Conservation (phyloP, 2,113 vertebrate genomes). For the Zeus faber region DNA sequence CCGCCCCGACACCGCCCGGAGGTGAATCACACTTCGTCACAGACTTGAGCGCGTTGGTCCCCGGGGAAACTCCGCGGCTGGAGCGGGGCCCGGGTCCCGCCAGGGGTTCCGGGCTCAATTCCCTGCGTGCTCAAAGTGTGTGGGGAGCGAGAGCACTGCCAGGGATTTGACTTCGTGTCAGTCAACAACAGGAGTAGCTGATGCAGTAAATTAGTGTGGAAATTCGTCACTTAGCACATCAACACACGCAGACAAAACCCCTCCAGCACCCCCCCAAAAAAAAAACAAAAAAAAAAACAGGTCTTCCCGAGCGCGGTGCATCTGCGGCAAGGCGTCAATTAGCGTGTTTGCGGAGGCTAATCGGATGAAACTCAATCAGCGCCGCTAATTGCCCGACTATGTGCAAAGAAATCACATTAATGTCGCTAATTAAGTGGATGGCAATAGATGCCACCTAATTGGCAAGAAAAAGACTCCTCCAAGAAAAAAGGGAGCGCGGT, state of each 20-base stretch:
- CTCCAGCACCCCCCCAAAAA: slow-evolving; percentile 28
- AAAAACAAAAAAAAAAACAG: too few relatives aligned
- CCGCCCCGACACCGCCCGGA: too few relatives aligned
- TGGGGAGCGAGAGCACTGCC: too few relatives aligned
- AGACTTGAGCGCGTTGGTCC: too few relatives aligned
- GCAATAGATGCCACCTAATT: slow-evolving; percentile 90
- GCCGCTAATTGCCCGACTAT: slow-evolving; percentile 95
- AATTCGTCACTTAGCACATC: slow-evolving; percentile 58
- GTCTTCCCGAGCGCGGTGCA: slow-evolving; percentile 78
- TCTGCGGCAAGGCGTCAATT: slow-evolving; percentile 94
- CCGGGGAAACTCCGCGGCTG: too few relatives aligned
- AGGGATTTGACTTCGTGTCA: slow-evolving; percentile 16
- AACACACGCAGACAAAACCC: slow-evolving; percentile 35
- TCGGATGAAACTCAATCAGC: slow-evolving; percentile 99
- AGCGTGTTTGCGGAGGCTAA: slow-evolving; percentile 98
- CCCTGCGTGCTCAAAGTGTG: not conserved
- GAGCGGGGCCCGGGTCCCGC: too few relatives aligned
- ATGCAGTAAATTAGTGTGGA: slow-evolving; percentile 65
- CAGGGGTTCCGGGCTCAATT: too few relatives aligned
- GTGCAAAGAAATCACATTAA: slow-evolving; percentile 99
- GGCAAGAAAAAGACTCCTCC: slow-evolving; percentile 59
- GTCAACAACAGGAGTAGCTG: slow-evolving; percentile 56
- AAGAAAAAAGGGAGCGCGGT: slow-evolving; percentile 8
- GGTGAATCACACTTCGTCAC: too few relatives aligned
- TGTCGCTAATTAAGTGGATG: slow-evolving; percentile 95